phyloP scores from a whole-genome alignment of 2,888 invertebrate genomes.

The Rhodophaea formosa region DNA sequence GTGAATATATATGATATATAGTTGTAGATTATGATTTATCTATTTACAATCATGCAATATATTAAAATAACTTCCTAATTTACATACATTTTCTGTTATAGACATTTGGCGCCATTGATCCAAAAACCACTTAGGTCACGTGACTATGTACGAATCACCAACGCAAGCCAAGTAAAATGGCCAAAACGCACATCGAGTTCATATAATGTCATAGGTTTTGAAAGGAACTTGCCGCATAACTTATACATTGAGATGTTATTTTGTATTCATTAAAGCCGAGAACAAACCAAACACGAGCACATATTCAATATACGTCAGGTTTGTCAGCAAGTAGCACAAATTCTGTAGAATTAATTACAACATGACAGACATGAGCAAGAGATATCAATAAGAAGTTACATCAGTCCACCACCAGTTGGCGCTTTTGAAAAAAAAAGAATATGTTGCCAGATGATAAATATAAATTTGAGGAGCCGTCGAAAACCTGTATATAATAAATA shows the following conservation, averaged over 20 bases:
- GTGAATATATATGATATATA: slow-evolving; percentile 41
- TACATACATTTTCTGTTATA: slow-evolving; percentile 78
- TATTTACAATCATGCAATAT: slow-evolving; percentile 38
- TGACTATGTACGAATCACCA: slow-evolving; percentile 81
- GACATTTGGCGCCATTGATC: slow-evolving; percentile 82
- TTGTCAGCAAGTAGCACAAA: slow-evolving; percentile 68
- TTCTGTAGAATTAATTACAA: slow-evolving; percentile 64
- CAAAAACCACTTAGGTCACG: slow-evolving; percentile 77
- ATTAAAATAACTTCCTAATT: slow-evolving; percentile 46
- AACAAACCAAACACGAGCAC: slow-evolving; percentile 64
- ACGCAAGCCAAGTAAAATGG: slow-evolving; percentile 81
- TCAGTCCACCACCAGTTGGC: slow-evolving; percentile 66
- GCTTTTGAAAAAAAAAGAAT: slow-evolving; percentile 38
- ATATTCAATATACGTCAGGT: slow-evolving; percentile 59
- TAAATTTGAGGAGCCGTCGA: neutral
- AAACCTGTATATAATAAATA: too few species aligned
- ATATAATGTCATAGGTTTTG: slow-evolving; percentile 76
- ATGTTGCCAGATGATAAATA: slow-evolving; percentile 30
- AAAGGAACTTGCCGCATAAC: slow-evolving; percentile 68
- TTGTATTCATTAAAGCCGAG: slow-evolving; percentile 47
- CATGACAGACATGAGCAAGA: slow-evolving; percentile 54
- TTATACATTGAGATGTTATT: slow-evolving; percentile 67
- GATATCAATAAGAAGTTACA: slow-evolving; percentile 77
- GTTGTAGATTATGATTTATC: slow-evolving; percentile 38
- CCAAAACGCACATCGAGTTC: slow-evolving; percentile 81